phyloP scores from a whole-genome alignment of 1,140 invertebrate species.

The Drosophila varians region DNA sequence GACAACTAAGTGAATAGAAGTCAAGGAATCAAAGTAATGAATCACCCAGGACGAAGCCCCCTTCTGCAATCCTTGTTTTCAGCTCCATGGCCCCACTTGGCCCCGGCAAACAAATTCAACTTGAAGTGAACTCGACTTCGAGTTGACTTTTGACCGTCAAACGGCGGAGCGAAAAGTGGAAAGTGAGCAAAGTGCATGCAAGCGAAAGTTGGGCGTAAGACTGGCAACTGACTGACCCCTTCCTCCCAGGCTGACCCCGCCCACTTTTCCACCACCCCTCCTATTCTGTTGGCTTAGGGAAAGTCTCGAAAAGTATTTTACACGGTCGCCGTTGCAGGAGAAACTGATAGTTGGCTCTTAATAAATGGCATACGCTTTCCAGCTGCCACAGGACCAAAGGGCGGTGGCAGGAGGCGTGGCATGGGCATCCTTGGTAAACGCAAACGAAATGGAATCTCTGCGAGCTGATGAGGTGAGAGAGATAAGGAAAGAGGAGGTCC shows the following conservation, averaged over 20 bases:
- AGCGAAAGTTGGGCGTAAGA: slow-evolving; percentile 76
- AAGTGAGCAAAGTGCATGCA: slow-evolving; percentile 78
- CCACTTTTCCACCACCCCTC: slow-evolving; percentile 10
- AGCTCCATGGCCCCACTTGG: slow-evolving; percentile 37
- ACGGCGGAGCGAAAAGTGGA: slow-evolving; percentile 63
- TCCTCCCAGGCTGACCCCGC: slow-evolving; percentile 41
- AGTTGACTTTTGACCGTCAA: slow-evolving; percentile 82
- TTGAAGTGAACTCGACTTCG: slow-evolving; percentile 81
- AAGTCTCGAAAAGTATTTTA: slow-evolving; percentile 75
- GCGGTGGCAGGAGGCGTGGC: not conserved
- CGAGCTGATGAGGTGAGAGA: slow-evolving; percentile 36
- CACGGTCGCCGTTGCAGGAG: slow-evolving; percentile 52
- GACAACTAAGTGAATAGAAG: slow-evolving; percentile 71
- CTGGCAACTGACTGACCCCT: slow-evolving; percentile 73
- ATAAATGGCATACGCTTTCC: slow-evolving; percentile 64
- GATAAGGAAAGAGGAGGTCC: not conserved
- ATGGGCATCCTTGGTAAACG: slow-evolving; percentile 12
- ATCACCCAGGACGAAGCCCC: slow-evolving; percentile 45
- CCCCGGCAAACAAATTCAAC: slow-evolving; percentile 78
- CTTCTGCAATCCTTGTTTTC: not conserved
- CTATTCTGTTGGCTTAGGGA: slow-evolving; percentile 56
- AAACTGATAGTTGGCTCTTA: slow-evolving; percentile 76
- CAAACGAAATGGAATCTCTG: slow-evolving; percentile 70
- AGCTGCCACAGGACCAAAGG: slow-evolving; percentile 5
- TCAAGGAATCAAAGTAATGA: slow-evolving; percentile 80